A percentile compares a stretch with the other conserved stretches of the same genome.
These are phyloP conservation scores for Karalla daura DNA, from an alignment of 2,797 vertebrate genomes.

Conservation along the genomic window DNA sequence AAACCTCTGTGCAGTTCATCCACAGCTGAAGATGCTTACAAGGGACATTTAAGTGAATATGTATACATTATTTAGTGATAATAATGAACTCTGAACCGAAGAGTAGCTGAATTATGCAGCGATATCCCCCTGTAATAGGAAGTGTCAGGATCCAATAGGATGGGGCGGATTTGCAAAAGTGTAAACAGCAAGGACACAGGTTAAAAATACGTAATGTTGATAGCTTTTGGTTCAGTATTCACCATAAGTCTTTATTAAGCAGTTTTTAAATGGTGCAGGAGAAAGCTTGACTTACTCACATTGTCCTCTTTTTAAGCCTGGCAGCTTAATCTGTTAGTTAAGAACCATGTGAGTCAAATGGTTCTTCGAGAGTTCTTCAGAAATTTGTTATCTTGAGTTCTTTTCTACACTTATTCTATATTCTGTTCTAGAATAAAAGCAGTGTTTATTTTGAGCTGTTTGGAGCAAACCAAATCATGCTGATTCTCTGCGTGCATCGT, in stretches of 20 bases:
- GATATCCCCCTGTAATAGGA: not conserved
- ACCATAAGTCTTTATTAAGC: not conserved
- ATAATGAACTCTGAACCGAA: not conserved
- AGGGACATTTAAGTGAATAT: not conserved
- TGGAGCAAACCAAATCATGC: too few relatives aligned
- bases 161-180: not conserved
- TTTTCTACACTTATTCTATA: too few relatives aligned
- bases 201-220: not conserved
- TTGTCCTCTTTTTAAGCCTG: not conserved
- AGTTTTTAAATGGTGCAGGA: not conserved
- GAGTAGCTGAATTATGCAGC: constrained; percentile 1
- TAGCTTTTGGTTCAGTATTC: not conserved
- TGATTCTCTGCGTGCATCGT: too few relatives aligned
- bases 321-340: too few relatives aligned
- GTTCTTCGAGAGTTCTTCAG: too few relatives aligned
- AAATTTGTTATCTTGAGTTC: too few relatives aligned
- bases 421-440: too few relatives aligned
- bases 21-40: not conserved
- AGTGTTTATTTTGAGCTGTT: too few relatives aligned
- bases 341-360: too few relatives aligned
- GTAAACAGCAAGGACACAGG: not conserved
- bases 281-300: not conserved
- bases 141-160: not conserved
- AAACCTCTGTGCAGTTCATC: not conserved
- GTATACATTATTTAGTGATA: not conserved